Evolutionary conservation across 1,140 invertebrate genomes (phyloP).

Genomic region (Paraescarpia echinospica): DNA sequence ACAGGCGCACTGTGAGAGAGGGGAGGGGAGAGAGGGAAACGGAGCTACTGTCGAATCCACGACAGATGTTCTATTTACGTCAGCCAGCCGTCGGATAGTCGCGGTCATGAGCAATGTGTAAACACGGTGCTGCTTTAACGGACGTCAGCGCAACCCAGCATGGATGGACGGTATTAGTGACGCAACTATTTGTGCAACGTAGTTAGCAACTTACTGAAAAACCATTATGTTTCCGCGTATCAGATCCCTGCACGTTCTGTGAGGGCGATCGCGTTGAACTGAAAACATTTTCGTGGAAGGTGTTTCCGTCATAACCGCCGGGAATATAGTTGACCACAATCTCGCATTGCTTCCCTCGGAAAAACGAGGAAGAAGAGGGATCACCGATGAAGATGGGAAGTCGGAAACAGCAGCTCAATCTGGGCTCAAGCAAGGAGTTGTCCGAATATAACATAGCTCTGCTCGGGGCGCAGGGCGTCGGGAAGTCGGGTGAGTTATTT

Average conservation of each 20-base stretch:
- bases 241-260: background rate
- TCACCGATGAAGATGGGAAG: slow-evolving; percentile 10
- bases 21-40: background rate
- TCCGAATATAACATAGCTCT: slow-evolving; percentile 51
- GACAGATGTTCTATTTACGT: slow-evolving; percentile 1
- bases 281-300: background rate
- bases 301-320: background rate
- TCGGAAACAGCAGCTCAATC: slow-evolving; percentile 16
- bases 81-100: background rate
- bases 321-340: background rate
- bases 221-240: background rate
- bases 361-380: background rate
- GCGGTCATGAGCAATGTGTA: background rate
- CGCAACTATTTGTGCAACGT: background rate
- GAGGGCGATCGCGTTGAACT: background rate
- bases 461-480: slow-evolving; percentile 51
- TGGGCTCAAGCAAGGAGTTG: slow-evolving; percentile 3
- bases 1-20: background rate
- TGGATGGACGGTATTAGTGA: background rate
- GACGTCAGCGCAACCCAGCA: background rate
- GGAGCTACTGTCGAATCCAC: background rate
- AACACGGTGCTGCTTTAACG: background rate
- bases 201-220: background rate
- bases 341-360: background rate
- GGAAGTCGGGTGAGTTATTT: slow-evolving; percentile 51